These are phyloP conservation scores for Monarcha castaneiventris DNA, from an alignment of 2,113 vertebrate species.

Conservation along the genomic window DNA sequence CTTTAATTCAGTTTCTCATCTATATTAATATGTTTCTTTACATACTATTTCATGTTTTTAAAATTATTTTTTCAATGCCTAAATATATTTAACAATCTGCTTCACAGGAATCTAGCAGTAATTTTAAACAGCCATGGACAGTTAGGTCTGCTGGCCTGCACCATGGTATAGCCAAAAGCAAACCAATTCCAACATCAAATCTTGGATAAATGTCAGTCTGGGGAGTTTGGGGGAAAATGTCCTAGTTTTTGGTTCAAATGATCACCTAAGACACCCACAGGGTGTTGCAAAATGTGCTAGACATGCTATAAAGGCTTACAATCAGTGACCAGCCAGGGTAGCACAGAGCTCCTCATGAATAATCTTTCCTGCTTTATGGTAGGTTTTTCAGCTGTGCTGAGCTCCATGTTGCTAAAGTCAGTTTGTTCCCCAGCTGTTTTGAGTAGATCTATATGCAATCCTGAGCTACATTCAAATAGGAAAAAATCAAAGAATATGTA, in stretches of 20 bases:
- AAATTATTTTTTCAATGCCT: not conserved
- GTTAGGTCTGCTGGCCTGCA: not conserved
- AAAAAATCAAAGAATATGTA: not conserved
- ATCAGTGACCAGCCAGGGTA: not conserved
- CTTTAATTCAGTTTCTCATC: not conserved
- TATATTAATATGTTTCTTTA: not conserved
- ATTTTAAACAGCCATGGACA: not conserved
- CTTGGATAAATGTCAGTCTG: not conserved
- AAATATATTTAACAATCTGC: not conserved
- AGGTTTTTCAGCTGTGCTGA: not conserved
- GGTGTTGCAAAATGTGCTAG: not conserved
- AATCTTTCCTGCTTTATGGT: not conserved
- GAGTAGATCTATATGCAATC: not conserved
- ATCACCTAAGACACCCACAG: not conserved
- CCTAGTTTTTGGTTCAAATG: not conserved
- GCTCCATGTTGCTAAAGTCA: not conserved
- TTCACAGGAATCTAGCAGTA: not conserved
- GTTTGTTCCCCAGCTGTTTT: not conserved
- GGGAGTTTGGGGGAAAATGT: not conserved
- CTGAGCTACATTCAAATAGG: not conserved
- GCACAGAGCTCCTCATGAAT: not conserved
- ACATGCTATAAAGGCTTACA: not conserved
- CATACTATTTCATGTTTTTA: not conserved
- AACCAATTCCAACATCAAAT: not conserved
- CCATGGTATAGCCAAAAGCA: not conserved